A percentile compares a stretch with the other conserved stretches of the same genome.
Evolutionary conservation across 2,797 vertebrate species (phyloP).

Genomic region (Poecile montanus): DNA sequence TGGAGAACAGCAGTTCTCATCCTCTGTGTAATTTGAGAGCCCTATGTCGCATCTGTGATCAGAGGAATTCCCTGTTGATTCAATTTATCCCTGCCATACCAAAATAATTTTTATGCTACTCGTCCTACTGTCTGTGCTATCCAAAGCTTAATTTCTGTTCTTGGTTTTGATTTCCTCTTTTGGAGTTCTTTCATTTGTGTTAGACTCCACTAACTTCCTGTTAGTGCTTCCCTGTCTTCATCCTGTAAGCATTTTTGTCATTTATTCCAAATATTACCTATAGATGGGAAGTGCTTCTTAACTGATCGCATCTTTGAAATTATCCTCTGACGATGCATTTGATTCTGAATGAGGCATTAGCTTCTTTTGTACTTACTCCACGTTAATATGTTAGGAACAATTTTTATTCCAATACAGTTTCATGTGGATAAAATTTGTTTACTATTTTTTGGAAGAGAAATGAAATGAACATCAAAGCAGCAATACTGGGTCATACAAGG

Average conservation of each 20-base stretch:
- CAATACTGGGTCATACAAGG: not conserved
- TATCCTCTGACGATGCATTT: not conserved
- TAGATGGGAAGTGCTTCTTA: not conserved
- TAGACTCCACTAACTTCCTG: not conserved
- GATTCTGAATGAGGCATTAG: not conserved
- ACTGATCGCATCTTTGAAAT: not conserved
- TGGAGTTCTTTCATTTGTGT: not conserved
- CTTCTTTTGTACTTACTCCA: not conserved
- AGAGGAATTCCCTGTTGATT: slow-evolving; percentile 28
- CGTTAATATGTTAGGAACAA: not conserved
- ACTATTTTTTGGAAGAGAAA: not conserved
- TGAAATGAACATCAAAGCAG: not conserved
- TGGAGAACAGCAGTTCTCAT: not conserved
- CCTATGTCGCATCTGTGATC: not conserved
- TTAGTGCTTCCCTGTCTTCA: not conserved
- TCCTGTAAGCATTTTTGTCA: not conserved
- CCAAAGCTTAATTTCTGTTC: not conserved
- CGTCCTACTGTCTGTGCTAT: not conserved
- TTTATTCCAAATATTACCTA: not conserved
- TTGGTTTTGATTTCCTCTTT: not conserved
- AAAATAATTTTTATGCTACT: not conserved
- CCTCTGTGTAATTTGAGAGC: not conserved
- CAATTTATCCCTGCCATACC: not conserved
- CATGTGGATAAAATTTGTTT: not conserved
- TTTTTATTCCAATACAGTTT: not conserved